Percentiles rank a stretch among this genome's conserved stretches.
These are phyloP conservation scores for Dasypolia templi DNA, from an alignment of 2,888 invertebrate genomes.

Conservation along the genomic window DNA sequence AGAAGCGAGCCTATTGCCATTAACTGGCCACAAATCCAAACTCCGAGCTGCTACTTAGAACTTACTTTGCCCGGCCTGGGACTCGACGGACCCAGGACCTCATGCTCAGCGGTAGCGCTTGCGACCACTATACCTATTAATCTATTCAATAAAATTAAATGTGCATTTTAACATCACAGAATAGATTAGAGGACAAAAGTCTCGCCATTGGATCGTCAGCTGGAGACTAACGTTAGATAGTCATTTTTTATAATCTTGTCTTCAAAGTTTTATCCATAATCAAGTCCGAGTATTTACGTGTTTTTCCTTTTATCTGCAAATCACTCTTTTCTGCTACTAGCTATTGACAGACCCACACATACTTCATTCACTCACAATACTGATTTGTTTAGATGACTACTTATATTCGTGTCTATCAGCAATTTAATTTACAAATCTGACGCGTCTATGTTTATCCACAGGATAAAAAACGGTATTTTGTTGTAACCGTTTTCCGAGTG, in stretches of 20 bases:
- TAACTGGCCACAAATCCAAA: no score
- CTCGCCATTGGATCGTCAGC: no score
- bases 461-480: not conserved
- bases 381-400: not conserved
- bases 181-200: no score
- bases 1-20: no score
- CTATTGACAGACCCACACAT: not conserved
- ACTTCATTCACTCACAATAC: not conserved
- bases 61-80: no score
- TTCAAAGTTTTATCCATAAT: not conserved
- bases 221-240: not conserved
- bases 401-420: not conserved
- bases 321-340: not conserved
- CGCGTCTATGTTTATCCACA: constrained; percentile 18
- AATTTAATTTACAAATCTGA: constrained; percentile 1
- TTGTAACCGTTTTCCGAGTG: constrained; percentile 12
- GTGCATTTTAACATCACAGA: no score
- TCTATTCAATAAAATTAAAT: no score
- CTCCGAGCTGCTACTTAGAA: no score
- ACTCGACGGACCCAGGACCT: no score
- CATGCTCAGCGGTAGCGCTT: no score
- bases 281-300: not conserved
- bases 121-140: no score
- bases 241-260: not conserved
- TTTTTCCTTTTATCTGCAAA: not conserved